Evolutionary conservation across 2,113 vertebrate genomes (phyloP).

Genomic region (Dryoscopus gambensis): DNA sequence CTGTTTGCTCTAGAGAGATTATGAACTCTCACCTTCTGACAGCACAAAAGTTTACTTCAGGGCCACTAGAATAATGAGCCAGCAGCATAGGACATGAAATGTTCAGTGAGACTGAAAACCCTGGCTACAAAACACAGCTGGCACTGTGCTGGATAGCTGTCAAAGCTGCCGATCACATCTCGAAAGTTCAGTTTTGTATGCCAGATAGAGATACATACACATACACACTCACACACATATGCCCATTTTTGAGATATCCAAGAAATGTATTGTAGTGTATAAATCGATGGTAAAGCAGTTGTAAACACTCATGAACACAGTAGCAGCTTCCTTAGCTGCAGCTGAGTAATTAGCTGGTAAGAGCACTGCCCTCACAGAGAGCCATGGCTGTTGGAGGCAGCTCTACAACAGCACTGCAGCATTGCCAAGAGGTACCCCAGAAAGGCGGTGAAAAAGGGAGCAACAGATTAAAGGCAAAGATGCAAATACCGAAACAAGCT

Average conservation of each 20-base stretch:
- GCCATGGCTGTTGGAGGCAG: not conserved
- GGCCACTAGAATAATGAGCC: not conserved
- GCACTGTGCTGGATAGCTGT: not conserved
- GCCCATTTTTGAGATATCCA: not conserved
- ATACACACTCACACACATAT: not conserved
- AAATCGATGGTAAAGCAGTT: not conserved
- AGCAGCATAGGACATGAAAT: not conserved
- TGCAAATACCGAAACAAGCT: not conserved
- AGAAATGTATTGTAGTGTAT: not conserved
- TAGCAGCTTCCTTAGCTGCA: not conserved
- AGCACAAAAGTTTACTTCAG: not conserved
- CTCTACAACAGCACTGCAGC: not conserved
- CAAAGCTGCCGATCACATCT: not conserved
- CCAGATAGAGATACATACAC: not conserved
- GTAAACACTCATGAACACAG: not conserved
- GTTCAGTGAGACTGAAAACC: not conserved
- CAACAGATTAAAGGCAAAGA: not conserved
- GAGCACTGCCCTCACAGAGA: not conserved
- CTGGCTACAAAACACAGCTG: not conserved
- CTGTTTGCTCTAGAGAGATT: not conserved
- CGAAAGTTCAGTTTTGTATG: not conserved
- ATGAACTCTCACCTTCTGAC: not conserved
- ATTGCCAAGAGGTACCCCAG: not conserved
- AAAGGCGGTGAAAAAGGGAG: not conserved
- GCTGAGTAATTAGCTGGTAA: not conserved